These are phyloP conservation scores for Atta colombica DNA, from an alignment of 1,140 invertebrate species.

Conservation along the genomic window DNA sequence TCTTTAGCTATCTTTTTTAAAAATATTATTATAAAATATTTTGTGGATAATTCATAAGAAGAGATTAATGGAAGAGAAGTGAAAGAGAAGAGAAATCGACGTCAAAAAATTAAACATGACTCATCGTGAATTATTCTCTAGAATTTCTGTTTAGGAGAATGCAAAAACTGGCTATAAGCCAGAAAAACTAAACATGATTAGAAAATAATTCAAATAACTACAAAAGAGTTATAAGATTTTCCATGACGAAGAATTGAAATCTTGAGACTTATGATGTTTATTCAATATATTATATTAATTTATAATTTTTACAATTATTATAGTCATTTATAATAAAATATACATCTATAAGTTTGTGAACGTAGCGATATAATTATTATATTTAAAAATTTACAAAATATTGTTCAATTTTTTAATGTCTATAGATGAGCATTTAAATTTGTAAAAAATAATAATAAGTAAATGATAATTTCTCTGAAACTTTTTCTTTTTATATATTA, in stretches of 20 bases:
- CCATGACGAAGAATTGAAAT: background rate
- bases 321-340: background rate
- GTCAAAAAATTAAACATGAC: constrained; percentile 21
- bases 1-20: background rate
- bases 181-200: background rate
- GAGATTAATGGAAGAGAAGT: background rate
- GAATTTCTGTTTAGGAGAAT: background rate
- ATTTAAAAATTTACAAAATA: background rate
- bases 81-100: background rate
- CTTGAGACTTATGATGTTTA: background rate
- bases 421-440: background rate
- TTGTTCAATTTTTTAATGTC: background rate
- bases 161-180: background rate
- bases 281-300: background rate
- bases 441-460: background rate
- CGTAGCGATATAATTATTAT: background rate
- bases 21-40: constrained; percentile 2
- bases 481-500: background rate
- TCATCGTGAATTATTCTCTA: background rate
- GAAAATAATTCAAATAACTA: background rate
- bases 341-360: background rate
- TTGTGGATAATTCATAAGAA: constrained; percentile 9
- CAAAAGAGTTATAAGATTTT: background rate
- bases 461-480: background rate
- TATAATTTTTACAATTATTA: background rate